Evolutionary conservation across 1,140 invertebrate genomes (phyloP), one percentile per base, ranked within the genome.

Genomic region (Ladona fulva): DNA sequence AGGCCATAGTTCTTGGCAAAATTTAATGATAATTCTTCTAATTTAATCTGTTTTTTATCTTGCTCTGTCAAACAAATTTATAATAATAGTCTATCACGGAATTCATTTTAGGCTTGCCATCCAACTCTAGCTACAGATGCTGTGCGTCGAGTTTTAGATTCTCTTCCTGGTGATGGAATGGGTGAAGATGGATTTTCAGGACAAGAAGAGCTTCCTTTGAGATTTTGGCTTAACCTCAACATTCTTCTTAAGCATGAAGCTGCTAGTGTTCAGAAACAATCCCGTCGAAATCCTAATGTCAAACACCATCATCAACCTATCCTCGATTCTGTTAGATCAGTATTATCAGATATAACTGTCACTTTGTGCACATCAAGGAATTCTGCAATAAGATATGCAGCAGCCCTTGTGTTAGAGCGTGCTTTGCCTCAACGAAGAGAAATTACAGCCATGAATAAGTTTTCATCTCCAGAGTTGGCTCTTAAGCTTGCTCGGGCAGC

Each of bases 401-500:
- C 52, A 66, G 52, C 52, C 1, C n/a, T 66, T 19, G 52, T 66
- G 1, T 22, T 66, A 19, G 52, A 66, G 52, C 52, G n/a, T 66
- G 52, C 52, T 6, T 22, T 66, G n/a, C 52, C 52, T 22, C 52
- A 66, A 66, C 16, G 1, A 66, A 66, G n/a, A 66, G 52, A 66
- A 3, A 22, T 66, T 3, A 5, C 3, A 66, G 52, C 52, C 14
- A 16, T 66, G 14, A 66, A 22, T 66, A 66, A 19, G 19, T 76
- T n/a, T 76, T 25, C 25, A 8, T 25, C 52, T 66, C 52, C 52
- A 19, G 52, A 66, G 12, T 84, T 88, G 8, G 84, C 84, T 73
- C 79, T 92, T 37, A 92, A 91, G 83, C 83, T 93, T 6, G 90
- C 91, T 0, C 88, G 90, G 80, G 89, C 91, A 0, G 89, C 90